Percentiles rank a stretch among this genome's conserved stretches.
Conservation (phyloP, 2,113 vertebrate genomes). For the Entomyzon cyanotis region DNA sequence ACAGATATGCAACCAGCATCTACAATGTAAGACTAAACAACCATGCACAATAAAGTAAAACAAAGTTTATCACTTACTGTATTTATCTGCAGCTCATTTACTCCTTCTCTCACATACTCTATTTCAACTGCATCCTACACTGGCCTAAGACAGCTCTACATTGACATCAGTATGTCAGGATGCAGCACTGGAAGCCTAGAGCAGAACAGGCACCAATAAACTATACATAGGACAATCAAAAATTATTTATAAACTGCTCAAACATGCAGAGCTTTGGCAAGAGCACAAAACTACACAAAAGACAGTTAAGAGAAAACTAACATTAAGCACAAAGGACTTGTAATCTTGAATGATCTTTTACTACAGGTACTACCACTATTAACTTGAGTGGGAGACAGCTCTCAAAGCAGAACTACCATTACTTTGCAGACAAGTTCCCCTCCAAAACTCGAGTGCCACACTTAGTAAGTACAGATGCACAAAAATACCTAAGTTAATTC, state of each 20-base stretch:
- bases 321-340: neutral
- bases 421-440: neutral
- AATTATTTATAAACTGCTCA: neutral
- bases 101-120: neutral
- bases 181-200: neutral
- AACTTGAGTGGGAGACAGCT: neutral
- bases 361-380: neutral
- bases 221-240: neutral
- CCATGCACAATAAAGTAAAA: neutral
- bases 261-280: neutral
- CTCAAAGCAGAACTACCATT: neutral
- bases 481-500: neutral
- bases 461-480: neutral
- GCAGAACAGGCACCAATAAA: neutral
- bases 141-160: neutral
- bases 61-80: neutral
- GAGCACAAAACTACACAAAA: neutral
- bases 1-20: neutral
- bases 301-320: neutral
- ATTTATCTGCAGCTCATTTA: neutral
- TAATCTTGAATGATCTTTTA: neutral
- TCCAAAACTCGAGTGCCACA: neutral
- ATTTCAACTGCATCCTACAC: neutral
- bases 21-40: neutral
- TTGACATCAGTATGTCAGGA: neutral